Base-by-base conservation (phyloP, 2,888 invertebrate species). In the Noctua janthina region DNA sequence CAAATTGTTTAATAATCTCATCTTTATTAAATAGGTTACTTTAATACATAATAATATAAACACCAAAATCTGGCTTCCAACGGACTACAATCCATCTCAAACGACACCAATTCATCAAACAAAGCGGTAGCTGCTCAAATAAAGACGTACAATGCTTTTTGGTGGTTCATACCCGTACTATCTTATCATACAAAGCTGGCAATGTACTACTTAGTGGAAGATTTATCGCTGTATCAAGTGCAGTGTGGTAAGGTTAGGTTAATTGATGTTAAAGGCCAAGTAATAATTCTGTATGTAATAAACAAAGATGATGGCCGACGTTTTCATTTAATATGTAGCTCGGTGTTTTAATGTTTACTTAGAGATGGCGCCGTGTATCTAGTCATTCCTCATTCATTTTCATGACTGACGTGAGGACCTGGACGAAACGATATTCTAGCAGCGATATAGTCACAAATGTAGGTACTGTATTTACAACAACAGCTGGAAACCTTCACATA, bases 191-290 rank as follows among this genome's bases (percentile, higher is more conserved):
- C n/a, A 73, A 76, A 87, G 81, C 74, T 81, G 77, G 85, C 77
- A 90, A 90, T 91, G 90, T 87, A 90, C 51, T 70, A 85, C 75
- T 68, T 78, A 29, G 43, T 77, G 6, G 8, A 66, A 69, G 75
- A 87, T 87, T 85, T 78, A 89, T 86, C 76, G 86, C 15, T 23
- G 35, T 84, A 81, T 79, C 80, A 86, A 85, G 83, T 87, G 81
- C 75, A 83, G 68, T 75, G 86, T 87, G 76, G 80, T 86, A 82
- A 84, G 90, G 91, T 88, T 87, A 88, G 89, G 92, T 91, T 94
- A 94, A 95, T 94, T 94, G 93, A 91, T 91, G 94, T 91, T 93
- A 92, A 81, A 92, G 94, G 92, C 87, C 94, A 91, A 88, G 88
- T 87, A 91, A 92, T 93, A 92, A 90, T 81, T 90, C 88, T 86